Evolutionary conservation across 2,797 vertebrate genomes (phyloP).

Genomic region (Myoxocephalus aenaeus): DNA sequence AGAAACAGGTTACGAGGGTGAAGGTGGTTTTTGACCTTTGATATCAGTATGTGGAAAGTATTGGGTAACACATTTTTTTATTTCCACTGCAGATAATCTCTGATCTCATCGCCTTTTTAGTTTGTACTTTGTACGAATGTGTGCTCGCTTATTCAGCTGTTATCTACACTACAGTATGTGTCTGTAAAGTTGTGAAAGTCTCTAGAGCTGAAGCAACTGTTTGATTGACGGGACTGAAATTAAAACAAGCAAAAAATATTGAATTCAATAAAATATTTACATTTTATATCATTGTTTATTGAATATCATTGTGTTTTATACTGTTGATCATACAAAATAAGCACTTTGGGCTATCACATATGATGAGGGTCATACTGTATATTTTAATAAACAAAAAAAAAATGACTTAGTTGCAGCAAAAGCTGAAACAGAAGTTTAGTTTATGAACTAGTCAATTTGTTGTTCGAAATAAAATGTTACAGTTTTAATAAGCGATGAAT

Average conservation of each 20-base stretch:
- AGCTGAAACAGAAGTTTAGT: background rate
- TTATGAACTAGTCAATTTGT: background rate
- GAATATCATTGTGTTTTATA: background rate
- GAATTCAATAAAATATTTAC: background rate
- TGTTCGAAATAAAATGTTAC: background rate
- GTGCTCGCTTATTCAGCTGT: background rate
- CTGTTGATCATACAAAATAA: background rate
- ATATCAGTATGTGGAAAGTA: slow-evolving; percentile 10
- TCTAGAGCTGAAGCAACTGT: background rate
- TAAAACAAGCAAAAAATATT: background rate
- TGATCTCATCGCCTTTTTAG: background rate
- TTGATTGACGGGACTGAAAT: background rate
- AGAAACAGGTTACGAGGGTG: slow-evolving; percentile 10
- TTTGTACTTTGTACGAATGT: slow-evolving; percentile 14
- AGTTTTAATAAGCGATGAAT: background rate
- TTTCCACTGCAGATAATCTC: background rate
- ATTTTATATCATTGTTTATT: background rate
- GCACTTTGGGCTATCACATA: background rate
- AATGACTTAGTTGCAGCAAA: background rate
- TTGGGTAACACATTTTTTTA: slow-evolving; percentile 1
- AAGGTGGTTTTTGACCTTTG: background rate
- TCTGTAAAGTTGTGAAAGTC: background rate
- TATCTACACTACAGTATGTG: background rate
- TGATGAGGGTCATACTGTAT: background rate
- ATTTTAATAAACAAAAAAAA: background rate